Conservation (phyloP, 1,140 invertebrate genomes). For the Zeugodacus cucurbitae region DNA sequence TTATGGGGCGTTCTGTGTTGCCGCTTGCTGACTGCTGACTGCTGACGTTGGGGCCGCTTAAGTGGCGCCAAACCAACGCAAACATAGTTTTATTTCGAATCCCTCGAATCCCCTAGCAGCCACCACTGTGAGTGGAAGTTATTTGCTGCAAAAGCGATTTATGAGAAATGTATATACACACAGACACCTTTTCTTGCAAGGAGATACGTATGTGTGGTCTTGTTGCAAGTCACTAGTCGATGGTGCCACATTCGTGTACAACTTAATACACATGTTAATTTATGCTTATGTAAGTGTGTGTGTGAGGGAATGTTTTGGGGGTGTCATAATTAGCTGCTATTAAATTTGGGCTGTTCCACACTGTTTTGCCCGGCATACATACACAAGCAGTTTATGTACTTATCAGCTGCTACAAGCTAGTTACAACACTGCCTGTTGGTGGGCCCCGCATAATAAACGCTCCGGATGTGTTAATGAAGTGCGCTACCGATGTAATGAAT, state of each 20-base stretch:
- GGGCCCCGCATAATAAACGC: conserved; percentile 30
- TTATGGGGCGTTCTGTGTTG: conserved; percentile 41
- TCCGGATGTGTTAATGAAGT: conserved; percentile 43
- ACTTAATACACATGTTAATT: background rate
- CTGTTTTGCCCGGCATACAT: background rate
- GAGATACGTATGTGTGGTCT: background rate
- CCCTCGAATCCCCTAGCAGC: background rate
- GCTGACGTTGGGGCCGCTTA: conserved; percentile 27
- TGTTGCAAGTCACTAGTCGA: background rate
- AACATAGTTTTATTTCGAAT: background rate
- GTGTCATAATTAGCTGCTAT: conserved; percentile 43
- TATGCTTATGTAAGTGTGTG: background rate
- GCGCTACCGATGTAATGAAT: background rate
- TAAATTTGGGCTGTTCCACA: background rate
- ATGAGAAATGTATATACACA: background rate
- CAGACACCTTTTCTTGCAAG: too few relatives aligned
- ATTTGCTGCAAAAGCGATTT: conserved; percentile 8
- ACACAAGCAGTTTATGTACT: background rate
- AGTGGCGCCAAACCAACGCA: conserved; percentile 44
- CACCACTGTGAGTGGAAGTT: background rate
- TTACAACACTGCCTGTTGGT: conserved; percentile 35
- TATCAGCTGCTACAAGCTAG: background rate
- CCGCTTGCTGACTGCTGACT: background rate
- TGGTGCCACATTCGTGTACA: background rate
- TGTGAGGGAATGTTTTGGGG: background rate